Percentiles rank a stretch among this genome's conserved stretches.
Evolutionary conservation across 2,888 invertebrate genomes (phyloP).

Genomic region (Plebejus argus): DNA sequence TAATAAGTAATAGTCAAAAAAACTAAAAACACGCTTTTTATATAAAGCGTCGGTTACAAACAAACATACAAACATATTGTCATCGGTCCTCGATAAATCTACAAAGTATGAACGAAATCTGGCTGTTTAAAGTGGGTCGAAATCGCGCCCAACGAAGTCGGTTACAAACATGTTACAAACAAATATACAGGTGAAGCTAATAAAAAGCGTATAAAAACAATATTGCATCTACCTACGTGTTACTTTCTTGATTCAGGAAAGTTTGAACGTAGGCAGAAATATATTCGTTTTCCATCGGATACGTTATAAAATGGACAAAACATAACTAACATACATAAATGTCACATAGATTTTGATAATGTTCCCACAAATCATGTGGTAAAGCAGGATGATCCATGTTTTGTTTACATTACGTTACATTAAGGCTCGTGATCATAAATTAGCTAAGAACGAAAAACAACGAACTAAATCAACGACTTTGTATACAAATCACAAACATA

Average conservation of each 20-base stretch:
- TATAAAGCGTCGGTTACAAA: no score
- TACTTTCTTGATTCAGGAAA: not conserved
- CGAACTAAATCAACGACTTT: not conserved
- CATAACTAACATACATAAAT: constrained; percentile 10
- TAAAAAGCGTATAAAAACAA: no score
- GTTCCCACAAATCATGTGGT: not conserved
- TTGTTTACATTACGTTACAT: not conserved
- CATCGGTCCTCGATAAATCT: no score
- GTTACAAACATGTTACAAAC: no score
- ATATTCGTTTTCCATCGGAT: not conserved
- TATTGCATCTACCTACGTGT: not conserved
- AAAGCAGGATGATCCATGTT: not conserved
- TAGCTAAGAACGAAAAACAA: not conserved
- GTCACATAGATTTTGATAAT: constrained; percentile 11
- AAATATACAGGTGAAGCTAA: no score
- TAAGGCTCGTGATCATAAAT: not conserved
- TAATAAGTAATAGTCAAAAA: no score
- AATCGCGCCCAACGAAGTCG: no score
- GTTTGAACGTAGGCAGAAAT: not conserved
- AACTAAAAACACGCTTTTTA: no score
- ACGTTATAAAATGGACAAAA: not conserved
- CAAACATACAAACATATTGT: no score
- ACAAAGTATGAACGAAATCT: no score
- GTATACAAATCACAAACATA: not conserved
- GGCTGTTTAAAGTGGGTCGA: no score